Percentiles rank a stretch among this genome's conserved stretches.
phyloP scores from a whole-genome alignment of 2,888 invertebrate species.

The Acrocera orbiculus region DNA sequence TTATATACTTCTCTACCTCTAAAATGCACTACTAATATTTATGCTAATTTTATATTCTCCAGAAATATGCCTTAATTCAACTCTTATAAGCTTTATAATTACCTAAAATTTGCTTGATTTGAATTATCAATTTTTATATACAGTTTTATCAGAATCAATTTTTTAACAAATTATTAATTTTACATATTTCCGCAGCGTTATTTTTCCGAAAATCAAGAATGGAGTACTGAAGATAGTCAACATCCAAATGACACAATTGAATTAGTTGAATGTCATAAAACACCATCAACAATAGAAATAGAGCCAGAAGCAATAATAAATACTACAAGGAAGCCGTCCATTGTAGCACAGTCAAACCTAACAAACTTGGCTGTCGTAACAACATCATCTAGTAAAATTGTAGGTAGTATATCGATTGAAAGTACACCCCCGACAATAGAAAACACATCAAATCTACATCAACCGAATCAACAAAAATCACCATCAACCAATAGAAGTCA shows the following conservation, averaged over 20 bases:
- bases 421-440: conserved; percentile 27
- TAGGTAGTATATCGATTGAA: conserved; percentile 29
- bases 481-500: background rate
- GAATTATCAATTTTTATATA: too few species aligned
- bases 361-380: conserved; percentile 22
- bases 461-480: conserved; percentile 4
- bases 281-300: conserved; percentile 1
- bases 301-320: background rate
- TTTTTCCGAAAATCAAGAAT: conserved; percentile 24
- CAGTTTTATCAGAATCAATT: too few species aligned
- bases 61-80: too few species aligned
- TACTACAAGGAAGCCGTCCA: background rate
- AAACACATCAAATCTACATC: conserved; percentile 1
- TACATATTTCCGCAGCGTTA: too few species aligned
- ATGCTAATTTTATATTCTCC: too few species aligned
- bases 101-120: too few species aligned
- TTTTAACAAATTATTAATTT: too few species aligned
- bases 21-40: too few species aligned
- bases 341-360: conserved; percentile 9
- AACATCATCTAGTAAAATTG: conserved; percentile 23
- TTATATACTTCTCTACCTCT: too few species aligned
- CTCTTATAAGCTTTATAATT: too few species aligned
- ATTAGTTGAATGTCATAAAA: conserved; percentile 13
- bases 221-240: conserved; percentile 18
- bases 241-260: conserved; percentile 15